Evolutionary conservation across 2,113 vertebrate genomes (phyloP), one percentile per base, ranked within the genome.

Genomic region (Heterochromis multidens): DNA sequence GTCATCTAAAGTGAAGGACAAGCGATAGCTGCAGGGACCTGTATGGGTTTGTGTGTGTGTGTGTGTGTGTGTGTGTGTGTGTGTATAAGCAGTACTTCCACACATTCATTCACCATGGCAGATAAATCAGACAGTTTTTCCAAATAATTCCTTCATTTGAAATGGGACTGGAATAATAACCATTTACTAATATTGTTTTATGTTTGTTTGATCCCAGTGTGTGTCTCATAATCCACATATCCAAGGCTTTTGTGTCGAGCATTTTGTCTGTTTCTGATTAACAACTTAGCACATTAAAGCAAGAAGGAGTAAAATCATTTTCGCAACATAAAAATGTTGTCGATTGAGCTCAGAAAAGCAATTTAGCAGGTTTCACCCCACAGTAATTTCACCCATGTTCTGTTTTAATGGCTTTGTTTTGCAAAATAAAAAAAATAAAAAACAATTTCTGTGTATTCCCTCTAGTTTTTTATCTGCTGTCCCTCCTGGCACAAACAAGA

Each of bases 401-500:
- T 88, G 79, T 92, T 93, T 93, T 96, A 96, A 96, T 95, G 93
- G 94, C 92, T 95, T 95, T 96, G 94, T 96, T 95, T 95, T 94
- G 89, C 37, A 58, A 82, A 84, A 84, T 86, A 90, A 81, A 82
- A 61, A 14, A n/a, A 94, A 92, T 80, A 89, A 92, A 92, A 94
- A 92, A 88, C 81, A 87, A 83, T 92, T 90, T 86, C 31, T 77
- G 46, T 74, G 35, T 85, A 91, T 92, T 91, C 85, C 89, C 88
- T 78, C 80, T 76, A 84, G 81, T 92, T 91, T 86, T 90, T 92
- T 90, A 92, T 95, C 86, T 83, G 77, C 87, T 80, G 82, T 93
- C 91, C 93, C 94, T 91, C 63, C 84, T 90, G 93, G 93, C 89
- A 77, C 83, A 88, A 91, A 91, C 88, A 84, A 60, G 23, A 89